These are phyloP conservation scores for Caligus rogercresseyi DNA, from an alignment of 1,140 invertebrate species.

Conservation along the genomic window DNA sequence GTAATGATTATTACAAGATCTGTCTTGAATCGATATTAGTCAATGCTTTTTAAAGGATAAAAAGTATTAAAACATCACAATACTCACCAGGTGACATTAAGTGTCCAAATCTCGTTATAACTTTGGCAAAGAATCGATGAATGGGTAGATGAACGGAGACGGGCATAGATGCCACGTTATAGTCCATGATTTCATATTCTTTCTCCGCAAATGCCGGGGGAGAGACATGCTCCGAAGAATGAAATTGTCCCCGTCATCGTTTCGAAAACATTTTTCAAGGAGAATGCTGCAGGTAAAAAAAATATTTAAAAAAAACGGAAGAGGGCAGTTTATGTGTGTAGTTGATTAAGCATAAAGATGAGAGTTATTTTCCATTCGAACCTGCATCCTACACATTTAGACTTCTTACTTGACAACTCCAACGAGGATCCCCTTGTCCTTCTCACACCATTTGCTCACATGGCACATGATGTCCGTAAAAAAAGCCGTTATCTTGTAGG, in stretches of 20 bases:
- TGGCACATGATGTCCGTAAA: not conserved
- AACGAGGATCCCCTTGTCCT: constrained; percentile 1
- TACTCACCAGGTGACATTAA: not conserved
- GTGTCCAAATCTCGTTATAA: constrained; percentile 28
- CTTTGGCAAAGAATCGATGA: constrained; percentile 63
- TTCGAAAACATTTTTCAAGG: not conserved
- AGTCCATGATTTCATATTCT: constrained; percentile 40
- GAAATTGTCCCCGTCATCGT: not conserved
- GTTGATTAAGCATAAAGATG: not conserved
- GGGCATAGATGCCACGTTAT: constrained; percentile 64
- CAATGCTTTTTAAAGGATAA: too few relatives aligned
- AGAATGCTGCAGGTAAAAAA: too few relatives aligned
- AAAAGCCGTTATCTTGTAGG: constrained; percentile 59
- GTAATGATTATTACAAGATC: too few relatives aligned
- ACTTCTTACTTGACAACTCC: not conserved
- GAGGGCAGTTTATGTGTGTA: not conserved
- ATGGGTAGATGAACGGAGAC: constrained; percentile 84
- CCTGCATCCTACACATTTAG: too few relatives aligned
- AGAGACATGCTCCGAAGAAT: not conserved
- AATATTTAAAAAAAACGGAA: not conserved
- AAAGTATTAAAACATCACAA: too few relatives aligned
- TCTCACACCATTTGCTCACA: constrained; percentile 7
- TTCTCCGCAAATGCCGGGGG: not conserved
- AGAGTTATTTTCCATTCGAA: too few relatives aligned
- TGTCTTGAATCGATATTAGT: too few relatives aligned